These are phyloP conservation scores for Hydrocynus forskahlii DNA, from an alignment of 2,797 vertebrate species.

Conservation along the genomic window DNA sequence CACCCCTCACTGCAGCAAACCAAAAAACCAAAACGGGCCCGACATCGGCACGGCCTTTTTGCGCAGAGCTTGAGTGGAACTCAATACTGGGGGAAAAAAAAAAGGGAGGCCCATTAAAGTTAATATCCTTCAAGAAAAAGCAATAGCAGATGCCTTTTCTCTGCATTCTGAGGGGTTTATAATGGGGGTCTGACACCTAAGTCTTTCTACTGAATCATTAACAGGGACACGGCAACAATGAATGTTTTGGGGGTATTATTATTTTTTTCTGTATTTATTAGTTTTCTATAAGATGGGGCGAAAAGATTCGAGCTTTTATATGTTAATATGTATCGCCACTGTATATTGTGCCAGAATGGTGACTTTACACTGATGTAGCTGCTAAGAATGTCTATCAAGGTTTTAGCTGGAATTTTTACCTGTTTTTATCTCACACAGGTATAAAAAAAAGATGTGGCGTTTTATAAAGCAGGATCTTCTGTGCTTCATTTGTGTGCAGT, in stretches of 20 bases:
- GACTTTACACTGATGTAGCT: background rate
- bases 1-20: background rate
- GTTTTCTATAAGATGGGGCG: conserved; percentile 5
- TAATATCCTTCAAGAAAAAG: background rate
- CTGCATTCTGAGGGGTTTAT: background rate
- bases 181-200: background rate
- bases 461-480: too few species aligned
- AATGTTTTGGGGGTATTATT: conserved; percentile 25
- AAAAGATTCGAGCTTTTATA: background rate
- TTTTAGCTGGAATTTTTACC: too few species aligned
- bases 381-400: background rate
- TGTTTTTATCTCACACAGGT: too few species aligned
- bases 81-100: background rate
- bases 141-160: background rate
- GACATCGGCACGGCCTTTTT: background rate
- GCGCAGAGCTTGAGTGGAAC: background rate
- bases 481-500: too few species aligned
- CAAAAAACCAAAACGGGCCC: background rate
- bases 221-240: conserved; percentile 17
- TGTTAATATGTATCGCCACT: background rate
- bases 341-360: background rate
- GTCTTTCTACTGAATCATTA: background rate
- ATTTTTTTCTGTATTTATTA: conserved; percentile 5
- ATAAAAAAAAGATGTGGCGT: too few species aligned
- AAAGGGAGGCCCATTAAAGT: background rate